These are phyloP conservation scores for Sebastes schlegelii DNA, from an alignment of 2,113 vertebrate genomes.

Conservation along the genomic window DNA sequence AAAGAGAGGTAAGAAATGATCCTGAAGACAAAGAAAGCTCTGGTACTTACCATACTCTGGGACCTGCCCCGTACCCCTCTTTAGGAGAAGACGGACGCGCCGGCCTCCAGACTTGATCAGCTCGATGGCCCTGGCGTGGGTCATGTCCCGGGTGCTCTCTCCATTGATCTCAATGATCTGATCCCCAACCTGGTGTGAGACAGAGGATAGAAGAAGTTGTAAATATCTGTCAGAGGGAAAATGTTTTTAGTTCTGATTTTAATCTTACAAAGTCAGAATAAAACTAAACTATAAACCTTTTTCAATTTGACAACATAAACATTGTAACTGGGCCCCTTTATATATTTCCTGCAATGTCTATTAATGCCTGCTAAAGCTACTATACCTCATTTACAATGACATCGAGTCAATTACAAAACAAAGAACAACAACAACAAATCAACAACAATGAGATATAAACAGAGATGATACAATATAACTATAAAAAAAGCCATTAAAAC, in stretches of 20 bases:
- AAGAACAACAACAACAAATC: too few species aligned
- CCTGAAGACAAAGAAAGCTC: conserved; percentile 49
- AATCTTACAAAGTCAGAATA: background rate
- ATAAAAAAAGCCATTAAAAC: too few species aligned
- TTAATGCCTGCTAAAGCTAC: too few species aligned
- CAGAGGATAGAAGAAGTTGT: background rate
- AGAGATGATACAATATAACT: too few species aligned
- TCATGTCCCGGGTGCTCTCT: conserved; percentile 98
- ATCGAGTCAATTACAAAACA: too few species aligned
- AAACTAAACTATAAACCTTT: too few species aligned
- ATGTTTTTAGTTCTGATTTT: background rate
- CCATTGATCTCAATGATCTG: conserved; percentile 99
- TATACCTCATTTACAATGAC: too few species aligned
- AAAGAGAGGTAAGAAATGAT: conserved; percentile 32
- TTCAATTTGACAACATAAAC: too few species aligned
- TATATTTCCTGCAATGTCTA: too few species aligned
- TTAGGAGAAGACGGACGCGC: conserved; percentile 93
- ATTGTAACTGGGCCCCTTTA: too few species aligned
- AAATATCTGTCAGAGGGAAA: background rate
- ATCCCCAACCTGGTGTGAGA: conserved; percentile 92
- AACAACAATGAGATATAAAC: too few species aligned
- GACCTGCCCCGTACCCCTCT: conserved; percentile 96
- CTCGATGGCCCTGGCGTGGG: conserved; percentile 95
- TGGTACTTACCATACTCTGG: conserved; percentile 95
- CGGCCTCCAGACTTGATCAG: conserved; percentile 97